These are phyloP conservation scores for Osmerus mordax DNA, from an alignment of 2,113 vertebrate species.

Conservation along the genomic window DNA sequence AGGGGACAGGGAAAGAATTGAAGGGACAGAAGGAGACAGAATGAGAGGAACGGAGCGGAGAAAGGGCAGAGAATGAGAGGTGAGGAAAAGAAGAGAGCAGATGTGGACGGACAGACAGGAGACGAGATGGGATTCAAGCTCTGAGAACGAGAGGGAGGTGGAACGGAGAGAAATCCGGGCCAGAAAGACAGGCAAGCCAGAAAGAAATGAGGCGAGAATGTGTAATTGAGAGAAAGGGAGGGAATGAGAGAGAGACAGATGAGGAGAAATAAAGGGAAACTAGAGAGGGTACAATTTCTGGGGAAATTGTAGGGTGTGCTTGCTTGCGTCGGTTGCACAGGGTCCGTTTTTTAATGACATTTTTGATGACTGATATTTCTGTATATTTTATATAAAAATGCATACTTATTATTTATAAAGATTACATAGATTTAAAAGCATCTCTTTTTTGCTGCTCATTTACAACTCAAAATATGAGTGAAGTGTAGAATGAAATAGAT, in stretches of 20 bases:
- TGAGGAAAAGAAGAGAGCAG: neutral
- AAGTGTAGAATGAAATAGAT: no score
- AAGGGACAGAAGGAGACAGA: conserved; percentile 37
- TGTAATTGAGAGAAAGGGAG: neutral
- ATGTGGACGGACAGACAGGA: neutral
- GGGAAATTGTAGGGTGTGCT: no score
- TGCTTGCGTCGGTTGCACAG: no score
- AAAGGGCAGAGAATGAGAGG: conserved; percentile 42
- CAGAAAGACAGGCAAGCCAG: neutral
- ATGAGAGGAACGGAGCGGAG: conserved; percentile 38
- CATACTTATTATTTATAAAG: no score
- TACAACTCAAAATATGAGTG: no score
- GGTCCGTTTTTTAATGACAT: no score
- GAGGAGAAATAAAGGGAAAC: neutral
- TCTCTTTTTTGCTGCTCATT: no score
- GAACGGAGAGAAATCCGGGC: neutral
- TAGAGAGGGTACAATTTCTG: no score
- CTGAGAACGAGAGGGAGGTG: neutral
- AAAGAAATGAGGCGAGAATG: neutral
- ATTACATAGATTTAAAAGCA: no score
- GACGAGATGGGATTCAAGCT: neutral
- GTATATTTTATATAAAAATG: no score
- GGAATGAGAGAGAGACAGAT: neutral
- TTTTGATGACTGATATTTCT: no score
- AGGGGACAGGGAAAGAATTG: conserved; percentile 38